Conservation (phyloP, 1,140 invertebrate species). For the Drosophila melanica region DNA sequence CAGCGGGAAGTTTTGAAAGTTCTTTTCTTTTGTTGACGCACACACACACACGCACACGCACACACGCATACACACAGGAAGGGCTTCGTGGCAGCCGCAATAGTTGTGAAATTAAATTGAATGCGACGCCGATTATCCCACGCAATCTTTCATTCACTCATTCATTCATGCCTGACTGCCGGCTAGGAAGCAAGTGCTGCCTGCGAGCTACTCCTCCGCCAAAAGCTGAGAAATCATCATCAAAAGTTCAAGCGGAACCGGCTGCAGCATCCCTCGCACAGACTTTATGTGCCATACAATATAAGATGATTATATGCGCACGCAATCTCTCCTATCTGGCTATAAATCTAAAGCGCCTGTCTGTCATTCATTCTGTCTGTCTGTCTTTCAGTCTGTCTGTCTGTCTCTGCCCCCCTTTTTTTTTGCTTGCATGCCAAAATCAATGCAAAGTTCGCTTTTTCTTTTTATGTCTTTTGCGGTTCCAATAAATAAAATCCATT, state of each 20-base stretch:
- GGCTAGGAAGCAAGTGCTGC: conserved; percentile 57
- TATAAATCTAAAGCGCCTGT: conserved; percentile 68
- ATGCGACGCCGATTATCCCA: conserved; percentile 82
- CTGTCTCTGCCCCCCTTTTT: conserved; percentile 1
- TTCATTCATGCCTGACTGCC: conserved; percentile 32
- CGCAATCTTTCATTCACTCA: conserved; percentile 78
- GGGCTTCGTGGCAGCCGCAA: conserved; percentile 70
- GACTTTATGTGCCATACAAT: conserved; percentile 37
- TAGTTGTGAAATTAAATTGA: conserved; percentile 83
- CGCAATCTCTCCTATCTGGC: conserved; percentile 65
- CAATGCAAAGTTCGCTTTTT: conserved; percentile 64
- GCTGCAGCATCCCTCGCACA: not conserved
- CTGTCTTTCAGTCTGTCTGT: conserved; percentile 8
- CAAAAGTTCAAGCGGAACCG: conserved; percentile 69
- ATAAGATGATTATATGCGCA: conserved; percentile 75
- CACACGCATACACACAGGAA: conserved; percentile 50
- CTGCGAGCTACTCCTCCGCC: conserved; percentile 32
- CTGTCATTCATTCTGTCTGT: conserved; percentile 39
- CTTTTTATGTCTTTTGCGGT: conserved; percentile 48
- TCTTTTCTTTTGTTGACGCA: conserved; percentile 36
- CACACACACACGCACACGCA: conserved; percentile 25
- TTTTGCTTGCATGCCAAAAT: conserved; percentile 65
- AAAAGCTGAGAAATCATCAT: conserved; percentile 70
- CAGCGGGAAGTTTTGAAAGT: conserved; percentile 64
- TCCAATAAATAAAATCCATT: conserved; percentile 77